phyloP scores from a whole-genome alignment of 2,888 invertebrate genomes.

The Vesta saturnalis region DNA sequence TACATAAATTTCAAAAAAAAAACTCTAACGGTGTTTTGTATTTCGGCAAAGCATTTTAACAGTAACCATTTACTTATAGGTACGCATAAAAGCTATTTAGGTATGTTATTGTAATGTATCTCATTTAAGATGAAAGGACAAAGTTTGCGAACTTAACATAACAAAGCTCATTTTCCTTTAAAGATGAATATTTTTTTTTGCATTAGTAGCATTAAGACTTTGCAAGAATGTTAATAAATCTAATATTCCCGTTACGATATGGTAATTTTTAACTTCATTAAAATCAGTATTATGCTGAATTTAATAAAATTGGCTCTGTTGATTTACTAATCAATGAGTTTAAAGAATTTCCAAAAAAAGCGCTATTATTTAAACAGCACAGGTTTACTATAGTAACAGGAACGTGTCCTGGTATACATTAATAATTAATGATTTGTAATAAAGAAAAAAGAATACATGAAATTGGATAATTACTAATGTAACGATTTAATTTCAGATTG shows the following conservation, averaged over 20 bases:
- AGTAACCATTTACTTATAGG: too few relatives aligned
- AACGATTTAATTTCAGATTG: not conserved
- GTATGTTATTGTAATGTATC: too few relatives aligned
- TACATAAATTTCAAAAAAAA: conserved; percentile 7
- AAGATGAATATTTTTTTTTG: not conserved
- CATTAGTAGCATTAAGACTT: not conserved
- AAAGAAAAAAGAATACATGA: too few relatives aligned
- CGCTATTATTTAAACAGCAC: too few relatives aligned
- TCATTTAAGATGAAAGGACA: too few relatives aligned
- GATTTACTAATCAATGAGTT: too few relatives aligned
- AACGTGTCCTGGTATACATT: too few relatives aligned
- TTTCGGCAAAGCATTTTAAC: not conserved
- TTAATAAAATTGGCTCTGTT: not conserved
- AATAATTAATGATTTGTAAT: too few relatives aligned
- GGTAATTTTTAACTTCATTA: conserved; percentile 4
- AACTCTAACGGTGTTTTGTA: conserved; percentile 4
- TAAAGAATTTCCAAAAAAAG: too few relatives aligned
- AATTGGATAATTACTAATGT: not conserved
- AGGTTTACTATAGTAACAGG: too few relatives aligned
- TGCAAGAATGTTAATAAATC: not conserved
- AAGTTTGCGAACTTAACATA: too few relatives aligned
- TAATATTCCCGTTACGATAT: not conserved
- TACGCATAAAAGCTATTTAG: too few relatives aligned
- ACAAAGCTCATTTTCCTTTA: not conserved
- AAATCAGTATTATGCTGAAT: conserved; percentile 2